Base-by-base conservation (phyloP, 1,140 invertebrate species). In the Nephotettix cincticeps region DNA sequence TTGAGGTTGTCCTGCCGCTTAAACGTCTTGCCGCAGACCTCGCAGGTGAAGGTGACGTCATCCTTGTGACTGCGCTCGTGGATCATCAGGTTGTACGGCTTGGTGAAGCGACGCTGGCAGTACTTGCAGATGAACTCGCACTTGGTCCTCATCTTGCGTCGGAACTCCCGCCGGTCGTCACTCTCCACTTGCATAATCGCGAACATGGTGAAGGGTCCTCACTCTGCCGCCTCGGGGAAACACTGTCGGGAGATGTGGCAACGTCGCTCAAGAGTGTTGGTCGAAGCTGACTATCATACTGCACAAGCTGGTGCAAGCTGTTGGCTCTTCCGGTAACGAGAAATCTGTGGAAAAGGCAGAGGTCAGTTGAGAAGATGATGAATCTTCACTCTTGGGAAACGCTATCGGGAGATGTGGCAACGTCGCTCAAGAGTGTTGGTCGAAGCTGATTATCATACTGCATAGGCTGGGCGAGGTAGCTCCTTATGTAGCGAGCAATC, bases 41-140 rank as follows among this genome's bases (percentile, higher is more conserved):
- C 97, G 85, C 98, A 99, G 78, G 94, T 93, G 87, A 97, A 99
- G 73, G 96, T 97, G 79, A 98, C 88, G 84, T 99, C 97, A 80
- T 96, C 93, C 81, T 98, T 98, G 87, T 99, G 98, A 74, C 95
- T 98, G 79, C 97, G 89, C 83, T 99, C 97, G 86, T 99, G 97
- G 79, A 99, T 99, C 89, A 99, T 94, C 79, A 99, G 89, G 86
- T 99, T 99, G 88, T 99, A 99, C 72, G 95, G 95, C 86, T 99
- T 99, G 79, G 96, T 99, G 88, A 99, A 99, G 78, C 96, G 89
- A 79, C 98, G 90, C 83, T 97, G 92, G 88, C 98, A 99, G 87
- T 94, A 99, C 84, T 96, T 95, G 90, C 98, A 99, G 82, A 99
- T 94, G 85, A 97, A 99, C 86, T 99, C 93, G 87, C 95, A 97